Evolutionary conservation across 2,888 invertebrate genomes (phyloP), one percentile per base, ranked within the genome.

Genomic region (Luperina testacea): DNA sequence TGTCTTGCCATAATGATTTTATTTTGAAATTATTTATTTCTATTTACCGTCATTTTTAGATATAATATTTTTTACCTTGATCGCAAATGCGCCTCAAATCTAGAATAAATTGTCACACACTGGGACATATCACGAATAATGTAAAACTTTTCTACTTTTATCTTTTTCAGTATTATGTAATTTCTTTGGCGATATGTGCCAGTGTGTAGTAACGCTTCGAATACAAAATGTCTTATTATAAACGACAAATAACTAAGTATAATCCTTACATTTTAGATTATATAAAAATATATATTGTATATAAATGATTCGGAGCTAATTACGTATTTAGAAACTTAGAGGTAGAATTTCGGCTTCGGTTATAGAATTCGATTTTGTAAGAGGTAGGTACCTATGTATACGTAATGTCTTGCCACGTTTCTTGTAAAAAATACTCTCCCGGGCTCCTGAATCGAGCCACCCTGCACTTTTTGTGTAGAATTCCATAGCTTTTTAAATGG

Each of bases 231-330:
- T 92, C 90, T 90, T 92, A 92, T 90, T 76, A 89, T 80, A 88
- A 89, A 87, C 74, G 92, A 92, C 92, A 91, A 93, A 91, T 92
- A 92, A 92, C 78, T 91, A 89, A 88, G 17, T 86, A 61, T 88
- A 90, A 86, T 79, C 84, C 84, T 89, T 81, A 86, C 81, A 83
- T 71, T 80, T 71, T 83, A 80, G 59, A 67, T 68, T 78, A 61
- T 48, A 73, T 78, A 59, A 24, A 61, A 64, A 75, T 76, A 82
- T 79, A 74, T 81, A 80, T 80, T 85, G 67, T 81, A 69, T 20
- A 78, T 75, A 72, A 64, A 38, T 27, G 42, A 71, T 72, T 80
- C 48, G 64, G 64, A 81, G 68, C 83, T 78, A 80, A 82, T 77
- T 77, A 77, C 63, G 57, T 84, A 80, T 75, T 70, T 77, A 86